Base-by-base conservation (phyloP, 2,113 vertebrate species). In the Passer domesticus region DNA sequence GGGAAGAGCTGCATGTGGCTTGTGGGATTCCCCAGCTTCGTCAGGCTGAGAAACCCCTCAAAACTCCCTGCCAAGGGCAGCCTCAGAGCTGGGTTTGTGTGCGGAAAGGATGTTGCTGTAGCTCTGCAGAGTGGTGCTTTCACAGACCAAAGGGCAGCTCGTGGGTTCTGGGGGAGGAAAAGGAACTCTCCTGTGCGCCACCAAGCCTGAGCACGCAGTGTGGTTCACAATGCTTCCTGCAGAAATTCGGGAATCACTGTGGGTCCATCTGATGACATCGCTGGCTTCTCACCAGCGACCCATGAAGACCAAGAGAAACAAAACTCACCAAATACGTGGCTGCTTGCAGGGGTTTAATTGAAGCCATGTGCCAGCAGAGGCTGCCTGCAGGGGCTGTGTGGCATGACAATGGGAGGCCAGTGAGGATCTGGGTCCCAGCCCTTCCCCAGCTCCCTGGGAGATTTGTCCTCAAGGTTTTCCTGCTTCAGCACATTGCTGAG, bases 121-220 rank as follows among this genome's bases (percentile, higher is more conserved):
- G 47, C 44, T 55, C 33, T n/a, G 28, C 50, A 31, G 68, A n/a
- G 67, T 0, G 20, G 68, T 8, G 0, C 7, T 47, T 7, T 28
- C 60, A 28, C 0, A 0, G 18, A 11, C 81, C 3, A 1, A 17
- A 2, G 63, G 74, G 62, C 5, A 55, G 53, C 44, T 19, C 9
- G 7, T 1, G 10, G 59, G 43, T 15, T 41, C 17, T 6, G 1
- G 43, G n/a, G 64, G 44, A 56, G 78, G 50, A 35, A 37, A 24
- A 69, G 50, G n/a, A 0, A 0, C 37, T 28, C 12, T 46, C 49
- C 76, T 2, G 1, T 2, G 18, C 3, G 11, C 17, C 15, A 18
- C 58, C 16, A 11, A 6, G 30, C 30, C 47, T 2, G 47, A 4
- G 31, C 49, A 10, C 0, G 1, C 25, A 10, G 49, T 0, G 17